phyloP scores from a whole-genome alignment of 2,888 invertebrate genomes.

The Brachynemurus nebulosus region DNA sequence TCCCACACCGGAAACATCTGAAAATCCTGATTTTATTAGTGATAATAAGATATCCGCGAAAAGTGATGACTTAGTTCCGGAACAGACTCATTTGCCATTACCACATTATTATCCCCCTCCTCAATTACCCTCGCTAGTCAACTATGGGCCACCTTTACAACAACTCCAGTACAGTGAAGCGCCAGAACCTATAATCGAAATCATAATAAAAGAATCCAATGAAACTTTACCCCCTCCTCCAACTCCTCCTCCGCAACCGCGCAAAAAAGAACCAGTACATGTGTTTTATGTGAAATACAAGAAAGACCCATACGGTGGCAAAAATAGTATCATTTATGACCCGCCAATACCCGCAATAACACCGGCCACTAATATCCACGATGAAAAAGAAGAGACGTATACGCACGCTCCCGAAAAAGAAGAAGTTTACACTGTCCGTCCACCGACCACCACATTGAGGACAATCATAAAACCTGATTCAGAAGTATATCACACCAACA shows the following conservation, averaged over 20 bases:
- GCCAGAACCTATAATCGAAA: constrained; percentile 83
- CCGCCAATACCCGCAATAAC: constrained; percentile 67
- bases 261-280: constrained; percentile 71
- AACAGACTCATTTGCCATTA: constrained; percentile 34
- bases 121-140: constrained; percentile 30
- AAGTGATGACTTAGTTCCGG: constrained; percentile 28
- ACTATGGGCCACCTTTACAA: constrained; percentile 15
- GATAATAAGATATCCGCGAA: constrained; percentile 33
- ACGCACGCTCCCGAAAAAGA: constrained; percentile 37
- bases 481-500: constrained; percentile 66
- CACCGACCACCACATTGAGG: constrained; percentile 63
- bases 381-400: constrained; percentile 40
- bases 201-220: constrained; percentile 82
- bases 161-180: constrained; percentile 44
- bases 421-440: constrained; percentile 32
- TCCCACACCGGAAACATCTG: constrained; percentile 26
- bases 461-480: constrained; percentile 80
- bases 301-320: constrained; percentile 60
- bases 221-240: constrained; percentile 49
- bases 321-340: constrained; percentile 63
- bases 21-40: constrained; percentile 27
- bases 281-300: constrained; percentile 86
- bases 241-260: constrained; percentile 37
- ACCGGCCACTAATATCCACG: constrained; percentile 47
- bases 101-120: constrained; percentile 36